Percentiles rank a stretch among this genome's conserved stretches.
Conservation (phyloP, 2,113 vertebrate species). For the Grus americana region DNA sequence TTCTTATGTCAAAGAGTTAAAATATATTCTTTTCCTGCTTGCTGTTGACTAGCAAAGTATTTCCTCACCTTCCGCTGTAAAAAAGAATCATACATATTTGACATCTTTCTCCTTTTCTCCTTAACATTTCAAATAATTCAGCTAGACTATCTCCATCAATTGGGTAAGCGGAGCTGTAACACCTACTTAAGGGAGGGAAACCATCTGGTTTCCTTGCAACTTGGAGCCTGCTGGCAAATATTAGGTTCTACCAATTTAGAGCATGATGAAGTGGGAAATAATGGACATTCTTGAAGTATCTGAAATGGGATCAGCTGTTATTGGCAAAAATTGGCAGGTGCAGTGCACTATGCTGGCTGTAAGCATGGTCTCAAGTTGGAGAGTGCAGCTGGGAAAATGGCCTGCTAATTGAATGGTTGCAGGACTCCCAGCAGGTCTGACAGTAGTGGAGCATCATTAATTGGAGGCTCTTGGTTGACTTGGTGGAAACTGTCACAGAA, state of each 20-base stretch:
- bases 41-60: not conserved
- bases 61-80: not conserved
- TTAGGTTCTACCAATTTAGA: constrained; percentile 48
- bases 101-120: constrained; percentile 6
- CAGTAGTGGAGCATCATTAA: not conserved
- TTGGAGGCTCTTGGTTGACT: not conserved
- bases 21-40: not conserved
- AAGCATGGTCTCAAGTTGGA: not conserved
- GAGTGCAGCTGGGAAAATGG: constrained; percentile 57
- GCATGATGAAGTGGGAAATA: constrained; percentile 64
- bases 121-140: constrained; percentile 33
- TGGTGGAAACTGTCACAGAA: not conserved
- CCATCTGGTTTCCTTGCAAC: constrained; percentile 47
- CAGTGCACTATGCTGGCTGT: not conserved
- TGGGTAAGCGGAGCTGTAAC: not conserved
- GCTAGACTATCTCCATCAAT: not conserved
- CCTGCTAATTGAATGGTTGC: constrained; percentile 50
- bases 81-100: constrained; percentile 2
- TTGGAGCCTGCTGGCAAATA: constrained; percentile 47
- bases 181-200: constrained; percentile 42
- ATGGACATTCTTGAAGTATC: constrained; percentile 31
- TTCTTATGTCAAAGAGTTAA: not conserved
- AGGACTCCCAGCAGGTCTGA: constrained; percentile 33
- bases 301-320: constrained; percentile 56
- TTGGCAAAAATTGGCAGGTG: constrained; percentile 50